Conservation (phyloP, 2,797 vertebrate species). For the Emydoidea blandingii region DNA sequence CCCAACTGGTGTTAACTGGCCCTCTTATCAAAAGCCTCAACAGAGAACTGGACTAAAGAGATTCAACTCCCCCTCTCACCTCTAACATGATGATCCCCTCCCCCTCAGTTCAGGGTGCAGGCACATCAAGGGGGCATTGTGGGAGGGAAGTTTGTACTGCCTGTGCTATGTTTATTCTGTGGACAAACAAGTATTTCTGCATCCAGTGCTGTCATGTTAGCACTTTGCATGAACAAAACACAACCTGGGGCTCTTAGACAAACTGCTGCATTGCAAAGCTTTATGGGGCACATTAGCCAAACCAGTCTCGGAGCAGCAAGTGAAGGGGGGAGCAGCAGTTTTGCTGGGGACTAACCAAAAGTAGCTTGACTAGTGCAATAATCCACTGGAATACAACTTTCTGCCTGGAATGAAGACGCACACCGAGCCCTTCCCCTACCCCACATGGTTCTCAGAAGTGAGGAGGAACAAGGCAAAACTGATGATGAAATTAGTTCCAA, state of each 20-base stretch:
- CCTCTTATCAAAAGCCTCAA: not conserved
- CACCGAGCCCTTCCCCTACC: not conserved
- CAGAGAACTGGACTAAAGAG: not conserved
- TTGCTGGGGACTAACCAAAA: not conserved
- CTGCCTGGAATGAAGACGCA: too few relatives aligned
- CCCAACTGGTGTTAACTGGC: not conserved
- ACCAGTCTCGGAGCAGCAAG: not conserved
- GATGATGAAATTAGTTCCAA: fast-evolving
- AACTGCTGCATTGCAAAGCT: not conserved
- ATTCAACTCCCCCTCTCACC: not conserved
- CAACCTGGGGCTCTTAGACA: not conserved
- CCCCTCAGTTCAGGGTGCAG: not conserved
- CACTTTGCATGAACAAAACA: not conserved
- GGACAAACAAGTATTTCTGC: not conserved
- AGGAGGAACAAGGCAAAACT: not conserved
- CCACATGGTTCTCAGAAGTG: not conserved
- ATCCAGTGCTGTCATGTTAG: too few relatives aligned
- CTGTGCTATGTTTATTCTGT: not conserved
- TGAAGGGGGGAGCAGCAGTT: not conserved
- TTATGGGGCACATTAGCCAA: not conserved
- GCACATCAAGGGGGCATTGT: not conserved
- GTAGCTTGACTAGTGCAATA: not conserved
- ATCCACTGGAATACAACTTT: too few relatives aligned
- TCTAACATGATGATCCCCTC: not conserved
- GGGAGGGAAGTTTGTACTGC: not conserved